A percentile compares a stretch with the other conserved stretches of the same genome.
These are phyloP conservation scores for Amblyjoppa fuscipennis DNA, from an alignment of 2,888 invertebrate genomes.

Conservation along the genomic window DNA sequence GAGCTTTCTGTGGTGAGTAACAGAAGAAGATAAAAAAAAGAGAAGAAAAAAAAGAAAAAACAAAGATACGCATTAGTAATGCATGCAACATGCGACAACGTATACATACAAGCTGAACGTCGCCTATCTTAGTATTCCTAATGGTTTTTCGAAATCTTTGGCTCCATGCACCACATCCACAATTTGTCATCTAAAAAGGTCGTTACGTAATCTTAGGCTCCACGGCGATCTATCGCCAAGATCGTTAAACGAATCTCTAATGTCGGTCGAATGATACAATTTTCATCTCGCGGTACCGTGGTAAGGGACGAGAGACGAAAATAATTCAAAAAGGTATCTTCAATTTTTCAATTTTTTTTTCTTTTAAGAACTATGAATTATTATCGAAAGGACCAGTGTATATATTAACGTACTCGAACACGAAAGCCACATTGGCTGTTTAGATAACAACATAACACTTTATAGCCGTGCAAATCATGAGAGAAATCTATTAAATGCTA, in stretches of 20 bases:
- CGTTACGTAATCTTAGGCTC: slow-evolving; percentile 65
- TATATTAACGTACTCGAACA: neutral
- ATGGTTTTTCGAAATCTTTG: slow-evolving; percentile 83
- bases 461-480: neutral
- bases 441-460: neutral
- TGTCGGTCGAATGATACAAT: slow-evolving; percentile 30
- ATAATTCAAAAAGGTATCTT: neutral
- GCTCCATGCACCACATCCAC: slow-evolving; percentile 84
- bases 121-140: slow-evolving; percentile 84
- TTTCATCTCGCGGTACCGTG: neutral
- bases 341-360: neutral
- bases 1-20: slow-evolving; percentile 82
- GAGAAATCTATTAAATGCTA: neutral
- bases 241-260: slow-evolving; percentile 26
- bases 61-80: slow-evolving; percentile 75
- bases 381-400: neutral
- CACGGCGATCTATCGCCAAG: slow-evolving; percentile 30
- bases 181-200: slow-evolving; percentile 84
- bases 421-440: neutral
- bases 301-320: neutral
- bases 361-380: neutral
- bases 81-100: slow-evolving; percentile 82
- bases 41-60: slow-evolving; percentile 70
- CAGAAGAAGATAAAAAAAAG: slow-evolving; percentile 40
- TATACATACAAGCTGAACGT: slow-evolving; percentile 84